phyloP scores from a whole-genome alignment of 2,888 invertebrate species.

The Nymphalis c-album region DNA sequence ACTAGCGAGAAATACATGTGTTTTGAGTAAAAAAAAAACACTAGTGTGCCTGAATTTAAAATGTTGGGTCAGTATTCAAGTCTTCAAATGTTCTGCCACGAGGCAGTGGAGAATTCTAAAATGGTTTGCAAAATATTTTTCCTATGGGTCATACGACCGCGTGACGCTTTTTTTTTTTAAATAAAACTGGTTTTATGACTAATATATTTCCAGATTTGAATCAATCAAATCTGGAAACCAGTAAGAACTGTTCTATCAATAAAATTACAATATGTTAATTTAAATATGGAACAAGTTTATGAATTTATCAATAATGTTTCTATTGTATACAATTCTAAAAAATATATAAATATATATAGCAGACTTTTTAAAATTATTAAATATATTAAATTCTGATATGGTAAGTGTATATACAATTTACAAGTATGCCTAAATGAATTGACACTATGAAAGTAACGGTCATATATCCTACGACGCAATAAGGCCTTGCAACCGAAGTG shows the following conservation, averaged over 20 bases:
- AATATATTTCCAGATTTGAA: no score
- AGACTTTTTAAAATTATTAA: background rate
- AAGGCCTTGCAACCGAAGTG: slow-evolving; percentile 33
- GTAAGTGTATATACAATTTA: background rate
- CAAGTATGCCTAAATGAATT: slow-evolving; percentile 23
- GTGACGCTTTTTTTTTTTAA: background rate
- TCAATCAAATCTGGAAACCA: background rate
- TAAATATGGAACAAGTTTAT: background rate
- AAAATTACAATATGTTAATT: background rate
- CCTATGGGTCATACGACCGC: slow-evolving; percentile 2
- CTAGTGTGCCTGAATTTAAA: no score
- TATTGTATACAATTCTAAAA: no score
- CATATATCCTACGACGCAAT: slow-evolving; percentile 31
- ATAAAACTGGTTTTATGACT: background rate
- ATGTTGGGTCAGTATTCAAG: no score
- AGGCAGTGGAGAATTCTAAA: no score
- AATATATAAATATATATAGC: no score
- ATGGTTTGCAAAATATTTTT: background rate
- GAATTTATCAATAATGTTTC: no score
- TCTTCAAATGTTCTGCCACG: no score
- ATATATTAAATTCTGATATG: background rate
- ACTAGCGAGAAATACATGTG: no score
- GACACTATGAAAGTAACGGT: slow-evolving; percentile 51
- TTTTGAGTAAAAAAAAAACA: no score
- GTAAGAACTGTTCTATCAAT: background rate